Evolutionary conservation across 2,113 vertebrate species (phyloP).

Genomic region (Peromyscus leucopus): DNA sequence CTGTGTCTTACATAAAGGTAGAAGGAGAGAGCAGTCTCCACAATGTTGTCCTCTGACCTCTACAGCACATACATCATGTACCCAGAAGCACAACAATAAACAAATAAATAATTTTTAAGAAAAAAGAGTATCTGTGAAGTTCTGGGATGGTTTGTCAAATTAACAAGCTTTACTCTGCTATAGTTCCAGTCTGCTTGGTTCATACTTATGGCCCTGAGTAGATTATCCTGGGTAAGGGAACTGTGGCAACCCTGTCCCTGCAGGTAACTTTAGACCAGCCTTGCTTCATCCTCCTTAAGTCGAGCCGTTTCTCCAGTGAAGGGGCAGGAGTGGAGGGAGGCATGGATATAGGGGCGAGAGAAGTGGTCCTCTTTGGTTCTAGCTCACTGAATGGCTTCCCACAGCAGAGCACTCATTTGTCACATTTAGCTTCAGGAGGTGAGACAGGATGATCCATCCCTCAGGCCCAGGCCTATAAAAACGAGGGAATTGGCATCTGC

Average conservation of each 20-base stretch:
- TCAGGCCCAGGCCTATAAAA: slow-evolving; percentile 69
- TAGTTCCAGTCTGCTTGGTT: neutral
- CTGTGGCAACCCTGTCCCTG: neutral
- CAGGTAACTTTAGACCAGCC: neutral
- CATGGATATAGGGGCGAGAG: neutral
- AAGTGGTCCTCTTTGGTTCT: neutral
- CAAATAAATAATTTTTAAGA: neutral
- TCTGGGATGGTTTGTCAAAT: slow-evolving; percentile 31
- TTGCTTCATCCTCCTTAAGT: neutral
- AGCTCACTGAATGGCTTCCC: slow-evolving; percentile 40
- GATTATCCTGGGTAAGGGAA: neutral
- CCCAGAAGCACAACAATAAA: neutral
- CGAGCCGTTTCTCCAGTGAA: neutral
- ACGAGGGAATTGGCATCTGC: slow-evolving; percentile 64
- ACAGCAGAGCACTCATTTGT: slow-evolving; percentile 59
- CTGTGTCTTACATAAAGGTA: neutral
- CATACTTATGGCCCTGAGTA: neutral
- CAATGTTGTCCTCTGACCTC: neutral
- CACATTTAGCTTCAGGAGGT: slow-evolving; percentile 68
- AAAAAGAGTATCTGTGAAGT: slow-evolving; percentile 9
- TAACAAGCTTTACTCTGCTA: neutral
- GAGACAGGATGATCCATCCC: slow-evolving; percentile 67
- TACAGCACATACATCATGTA: neutral
- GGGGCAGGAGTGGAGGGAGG: neutral
- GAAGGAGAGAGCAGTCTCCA: neutral